Evolutionary conservation across 2,113 vertebrate species (phyloP).

Genomic region (Picathartes gymnocephalus): DNA sequence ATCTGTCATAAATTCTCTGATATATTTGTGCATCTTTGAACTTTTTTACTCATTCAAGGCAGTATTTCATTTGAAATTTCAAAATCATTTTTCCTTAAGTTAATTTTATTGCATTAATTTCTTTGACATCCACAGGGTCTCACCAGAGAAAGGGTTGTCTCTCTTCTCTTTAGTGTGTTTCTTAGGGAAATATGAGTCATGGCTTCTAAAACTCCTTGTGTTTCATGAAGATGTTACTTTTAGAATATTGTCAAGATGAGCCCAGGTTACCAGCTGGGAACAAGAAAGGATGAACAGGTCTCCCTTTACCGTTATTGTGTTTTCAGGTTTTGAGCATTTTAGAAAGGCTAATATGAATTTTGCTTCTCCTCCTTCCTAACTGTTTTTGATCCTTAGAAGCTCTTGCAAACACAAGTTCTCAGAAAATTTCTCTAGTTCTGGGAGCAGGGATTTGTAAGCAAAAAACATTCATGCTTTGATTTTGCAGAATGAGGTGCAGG

Average conservation of each 20-base stretch:
- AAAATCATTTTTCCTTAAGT: neutral
- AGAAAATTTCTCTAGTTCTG: neutral
- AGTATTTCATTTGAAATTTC: neutral
- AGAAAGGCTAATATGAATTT: neutral
- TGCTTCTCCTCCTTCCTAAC: neutral
- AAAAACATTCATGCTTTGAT: neutral
- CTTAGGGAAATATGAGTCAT: neutral
- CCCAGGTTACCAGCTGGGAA: neutral
- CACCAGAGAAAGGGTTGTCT: neutral
- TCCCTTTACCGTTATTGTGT: neutral
- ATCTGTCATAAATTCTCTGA: neutral
- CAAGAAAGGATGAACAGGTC: neutral
- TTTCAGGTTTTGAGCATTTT: neutral
- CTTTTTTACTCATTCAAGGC: neutral
- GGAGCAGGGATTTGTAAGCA: neutral
- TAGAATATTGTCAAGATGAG: neutral
- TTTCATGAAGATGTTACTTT: neutral
- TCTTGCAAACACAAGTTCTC: neutral
- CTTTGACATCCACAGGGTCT: neutral
- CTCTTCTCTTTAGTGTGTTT: neutral
- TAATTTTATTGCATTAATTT: neutral
- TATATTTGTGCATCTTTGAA: neutral
- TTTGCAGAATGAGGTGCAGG: neutral
- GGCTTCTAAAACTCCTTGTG: neutral
- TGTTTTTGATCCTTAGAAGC: neutral